phyloP scores from a whole-genome alignment of 1,140 invertebrate genomes.

The Dendroctonus ponderosae region DNA sequence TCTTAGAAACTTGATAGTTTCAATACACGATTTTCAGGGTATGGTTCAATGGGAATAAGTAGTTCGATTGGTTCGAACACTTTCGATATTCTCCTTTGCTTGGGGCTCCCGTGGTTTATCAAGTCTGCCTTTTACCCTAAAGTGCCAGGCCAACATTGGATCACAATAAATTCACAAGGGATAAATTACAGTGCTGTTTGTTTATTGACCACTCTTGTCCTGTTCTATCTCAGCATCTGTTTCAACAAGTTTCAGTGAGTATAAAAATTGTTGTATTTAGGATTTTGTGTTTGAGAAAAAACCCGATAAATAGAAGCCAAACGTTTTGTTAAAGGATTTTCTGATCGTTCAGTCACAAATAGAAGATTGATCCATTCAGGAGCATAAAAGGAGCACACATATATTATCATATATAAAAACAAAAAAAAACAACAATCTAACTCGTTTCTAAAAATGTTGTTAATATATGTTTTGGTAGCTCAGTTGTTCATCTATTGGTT shows the following conservation, averaged over 20 bases:
- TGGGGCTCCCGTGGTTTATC: slow-evolving; percentile 82
- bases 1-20: neutral
- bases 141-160: slow-evolving; percentile 66
- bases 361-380: no score
- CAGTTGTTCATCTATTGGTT: no score
- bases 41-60: slow-evolving; percentile 85
- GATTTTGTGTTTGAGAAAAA: no score
- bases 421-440: no score
- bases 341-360: no score
- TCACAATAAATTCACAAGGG: slow-evolving; percentile 75
- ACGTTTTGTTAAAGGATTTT: no score
- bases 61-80: slow-evolving; percentile 90
- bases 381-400: no score
- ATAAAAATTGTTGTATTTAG: neutral
- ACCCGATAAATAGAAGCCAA: no score
- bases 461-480: no score
- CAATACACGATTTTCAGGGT: slow-evolving; percentile 57
- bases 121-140: slow-evolving; percentile 76
- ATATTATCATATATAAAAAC: no score
- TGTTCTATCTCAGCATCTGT: slow-evolving; percentile 71
- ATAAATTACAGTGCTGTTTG: slow-evolving; percentile 79
- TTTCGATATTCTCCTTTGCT: slow-evolving; percentile 81
- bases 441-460: no score
- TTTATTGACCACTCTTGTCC: slow-evolving; percentile 70
- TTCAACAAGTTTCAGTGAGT: slow-evolving; percentile 70